These are phyloP conservation scores for Semicossyphus pulcher DNA, from an alignment of 2,113 vertebrate genomes.

Conservation along the genomic window DNA sequence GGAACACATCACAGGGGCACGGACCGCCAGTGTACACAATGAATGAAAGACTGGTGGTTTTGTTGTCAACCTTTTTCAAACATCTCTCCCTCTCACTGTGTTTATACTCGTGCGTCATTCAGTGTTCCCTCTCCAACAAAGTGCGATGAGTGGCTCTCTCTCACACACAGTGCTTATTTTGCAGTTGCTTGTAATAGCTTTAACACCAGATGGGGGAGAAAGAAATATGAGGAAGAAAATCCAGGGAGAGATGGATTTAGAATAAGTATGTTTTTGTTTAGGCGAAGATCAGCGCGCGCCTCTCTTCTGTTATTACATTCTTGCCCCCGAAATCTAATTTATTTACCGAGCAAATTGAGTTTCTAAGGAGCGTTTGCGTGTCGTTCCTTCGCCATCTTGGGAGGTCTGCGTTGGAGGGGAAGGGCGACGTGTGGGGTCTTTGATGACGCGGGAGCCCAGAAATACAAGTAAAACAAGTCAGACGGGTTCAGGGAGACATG, in stretches of 20 bases:
- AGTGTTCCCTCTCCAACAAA: slow-evolving; percentile 33
- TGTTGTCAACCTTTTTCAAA: background rate
- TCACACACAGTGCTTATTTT: slow-evolving; percentile 45
- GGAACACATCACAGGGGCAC: slow-evolving; percentile 15
- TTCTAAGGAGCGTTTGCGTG: slow-evolving; percentile 15
- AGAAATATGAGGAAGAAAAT: slow-evolving; percentile 10
- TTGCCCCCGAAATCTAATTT: slow-evolving; percentile 29
- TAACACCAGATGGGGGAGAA: slow-evolving; percentile 19
- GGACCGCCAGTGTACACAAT: slow-evolving; percentile 1
- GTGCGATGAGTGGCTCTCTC: slow-evolving; percentile 1
- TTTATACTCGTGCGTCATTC: slow-evolving; percentile 39
- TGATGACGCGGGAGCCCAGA: slow-evolving; percentile 8
- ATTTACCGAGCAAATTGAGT: slow-evolving; percentile 52
- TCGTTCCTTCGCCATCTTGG: slow-evolving; percentile 44
- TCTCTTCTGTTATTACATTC: slow-evolving; percentile 26
- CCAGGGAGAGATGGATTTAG: slow-evolving; percentile 28
- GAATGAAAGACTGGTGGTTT: slow-evolving; percentile 25
- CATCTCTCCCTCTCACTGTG: slow-evolving; percentile 20
- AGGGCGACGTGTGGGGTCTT: slow-evolving; percentile 34
- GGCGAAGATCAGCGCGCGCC: slow-evolving; percentile 10
- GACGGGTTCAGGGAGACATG: slow-evolving; percentile 22
- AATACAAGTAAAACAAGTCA: slow-evolving; percentile 31
- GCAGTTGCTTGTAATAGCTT: slow-evolving; percentile 32
- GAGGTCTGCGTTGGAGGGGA: slow-evolving; percentile 49
- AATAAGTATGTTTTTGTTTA: slow-evolving; percentile 49